Conservation (phyloP, 1,140 invertebrate species). For the Latrodectus geometricus region DNA sequence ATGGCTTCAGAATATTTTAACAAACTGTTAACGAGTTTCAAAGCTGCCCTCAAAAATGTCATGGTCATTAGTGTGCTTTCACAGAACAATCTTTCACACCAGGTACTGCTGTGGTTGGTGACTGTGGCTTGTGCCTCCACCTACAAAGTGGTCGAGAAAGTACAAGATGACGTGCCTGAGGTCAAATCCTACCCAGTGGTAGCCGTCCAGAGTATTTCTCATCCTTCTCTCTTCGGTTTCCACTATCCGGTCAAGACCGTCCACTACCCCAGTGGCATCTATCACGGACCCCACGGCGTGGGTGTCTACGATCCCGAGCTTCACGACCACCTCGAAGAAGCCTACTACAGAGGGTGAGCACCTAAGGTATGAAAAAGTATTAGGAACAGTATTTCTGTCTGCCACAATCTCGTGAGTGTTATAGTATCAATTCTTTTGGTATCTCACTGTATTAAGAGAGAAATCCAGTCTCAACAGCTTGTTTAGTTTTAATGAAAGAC, state of each 20-base stretch:
- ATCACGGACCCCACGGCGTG: conserved; percentile 41
- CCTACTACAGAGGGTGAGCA: conserved; percentile 48
- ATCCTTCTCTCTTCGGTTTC: conserved; percentile 4
- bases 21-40: too few relatives aligned
- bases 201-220: conserved; percentile 3
- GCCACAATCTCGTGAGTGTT: too few relatives aligned
- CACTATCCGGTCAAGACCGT: conserved; percentile 34
- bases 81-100: background rate
- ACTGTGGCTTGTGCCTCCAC: conserved; percentile 21
- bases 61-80: too few relatives aligned
- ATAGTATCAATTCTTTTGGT: too few relatives aligned
- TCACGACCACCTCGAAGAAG: conserved; percentile 41
- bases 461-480: too few relatives aligned
- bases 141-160: conserved; percentile 1
- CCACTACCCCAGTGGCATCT: conserved; percentile 34
- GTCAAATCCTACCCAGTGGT: background rate
- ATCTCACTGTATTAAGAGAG: too few relatives aligned
- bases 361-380: background rate
- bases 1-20: too few relatives aligned
- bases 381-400: too few relatives aligned
- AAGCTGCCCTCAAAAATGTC: too few relatives aligned
- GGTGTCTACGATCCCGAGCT: conserved; percentile 46
- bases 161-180: background rate
- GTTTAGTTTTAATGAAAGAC: too few relatives aligned
- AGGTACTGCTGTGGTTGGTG: conserved; percentile 12